Conservation (phyloP, 2,888 invertebrate species). For the Euplagia quadripunctaria region DNA sequence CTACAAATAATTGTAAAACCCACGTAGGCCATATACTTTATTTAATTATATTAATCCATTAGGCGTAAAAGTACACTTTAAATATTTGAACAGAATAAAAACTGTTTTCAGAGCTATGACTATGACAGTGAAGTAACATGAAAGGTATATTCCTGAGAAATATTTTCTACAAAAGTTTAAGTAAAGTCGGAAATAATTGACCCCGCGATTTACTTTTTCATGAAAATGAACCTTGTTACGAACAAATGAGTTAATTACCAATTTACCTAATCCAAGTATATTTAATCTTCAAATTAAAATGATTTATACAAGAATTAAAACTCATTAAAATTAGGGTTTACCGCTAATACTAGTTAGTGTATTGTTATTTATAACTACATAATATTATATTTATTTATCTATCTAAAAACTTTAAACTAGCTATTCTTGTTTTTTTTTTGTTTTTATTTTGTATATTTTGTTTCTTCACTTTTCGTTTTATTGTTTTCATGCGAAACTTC, state of each 20-base stretch:
- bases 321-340: conserved; percentile 49
- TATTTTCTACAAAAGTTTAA: too few relatives aligned
- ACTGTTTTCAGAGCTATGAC: neutral
- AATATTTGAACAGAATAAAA: neutral
- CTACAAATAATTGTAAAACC: too few relatives aligned
- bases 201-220: conserved; percentile 37
- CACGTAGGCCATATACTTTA: too few relatives aligned
- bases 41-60: too few relatives aligned
- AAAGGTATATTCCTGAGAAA: neutral
- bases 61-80: too few relatives aligned
- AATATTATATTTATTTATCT: too few relatives aligned
- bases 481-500: too few relatives aligned
- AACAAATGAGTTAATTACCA: conserved; percentile 57
- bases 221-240: conserved; percentile 34
- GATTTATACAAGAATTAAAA: conserved; percentile 53
- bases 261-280: conserved; percentile 37
- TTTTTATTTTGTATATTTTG: too few relatives aligned
- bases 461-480: too few relatives aligned
- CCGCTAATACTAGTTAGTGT: conserved; percentile 51
- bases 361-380: too few relatives aligned
- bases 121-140: neutral
- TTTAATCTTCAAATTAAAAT: conserved; percentile 53
- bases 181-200: conserved; percentile 41
- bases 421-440: too few relatives aligned
- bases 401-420: too few relatives aligned